phyloP scores from a whole-genome alignment of 2,797 vertebrate species.

The Liasis olivaceus region DNA sequence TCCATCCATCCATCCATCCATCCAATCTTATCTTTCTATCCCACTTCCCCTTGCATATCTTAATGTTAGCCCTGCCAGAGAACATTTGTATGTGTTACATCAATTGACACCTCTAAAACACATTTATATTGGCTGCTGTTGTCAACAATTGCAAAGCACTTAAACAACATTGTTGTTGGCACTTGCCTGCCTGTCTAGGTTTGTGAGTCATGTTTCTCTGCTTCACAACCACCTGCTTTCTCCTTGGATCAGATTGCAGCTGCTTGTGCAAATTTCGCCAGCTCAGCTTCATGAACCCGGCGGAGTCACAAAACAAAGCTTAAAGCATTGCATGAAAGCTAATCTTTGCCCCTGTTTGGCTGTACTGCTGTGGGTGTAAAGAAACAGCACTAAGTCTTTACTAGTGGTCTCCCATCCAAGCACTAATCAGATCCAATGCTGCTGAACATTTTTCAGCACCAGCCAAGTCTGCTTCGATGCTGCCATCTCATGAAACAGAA shows the following conservation, averaged over 20 bases:
- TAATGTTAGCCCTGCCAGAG: constrained; percentile 63
- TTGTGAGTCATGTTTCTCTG: constrained; percentile 33
- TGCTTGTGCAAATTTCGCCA: neutral
- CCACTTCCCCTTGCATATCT: constrained; percentile 71
- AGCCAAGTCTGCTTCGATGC: neutral
- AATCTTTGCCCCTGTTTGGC: neutral
- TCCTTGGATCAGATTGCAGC: constrained; percentile 42
- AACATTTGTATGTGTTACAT: constrained; percentile 79
- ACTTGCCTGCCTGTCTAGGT: constrained; percentile 68
- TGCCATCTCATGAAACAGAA: neutral
- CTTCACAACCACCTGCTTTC: constrained; percentile 6
- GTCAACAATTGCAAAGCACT: constrained; percentile 72
- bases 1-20: neutral
- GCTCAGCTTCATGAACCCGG: neutral
- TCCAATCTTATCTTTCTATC: constrained; percentile 54
- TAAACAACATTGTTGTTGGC: constrained; percentile 77
- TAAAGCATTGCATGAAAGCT: neutral
- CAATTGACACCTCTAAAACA: constrained; percentile 82
- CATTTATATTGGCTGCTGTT: constrained; percentile 80
- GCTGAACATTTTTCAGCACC: neutral
- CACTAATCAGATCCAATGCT: neutral
- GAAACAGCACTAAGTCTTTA: neutral
- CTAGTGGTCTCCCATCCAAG: neutral
- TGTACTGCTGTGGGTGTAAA: neutral
- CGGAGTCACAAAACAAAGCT: neutral